Conservation (phyloP, 2,797 vertebrate genomes). For the Alcedo atthis region DNA sequence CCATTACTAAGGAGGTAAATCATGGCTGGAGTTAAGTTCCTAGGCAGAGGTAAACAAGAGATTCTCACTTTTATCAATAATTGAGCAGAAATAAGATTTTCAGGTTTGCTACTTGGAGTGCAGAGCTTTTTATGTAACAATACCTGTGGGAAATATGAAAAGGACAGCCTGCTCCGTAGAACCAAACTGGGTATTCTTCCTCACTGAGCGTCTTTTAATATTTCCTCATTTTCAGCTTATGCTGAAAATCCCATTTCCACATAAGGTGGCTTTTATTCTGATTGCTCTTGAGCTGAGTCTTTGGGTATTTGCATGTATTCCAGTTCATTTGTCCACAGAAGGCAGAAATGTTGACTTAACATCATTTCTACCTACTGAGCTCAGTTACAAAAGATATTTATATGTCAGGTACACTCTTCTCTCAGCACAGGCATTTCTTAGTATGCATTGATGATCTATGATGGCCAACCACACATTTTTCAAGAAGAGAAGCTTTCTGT, state of each 20-base stretch:
- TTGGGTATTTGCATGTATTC: background rate
- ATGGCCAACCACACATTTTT: background rate
- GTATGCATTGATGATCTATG: rapidly evolving
- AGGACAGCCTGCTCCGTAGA: background rate
- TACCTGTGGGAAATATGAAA: background rate
- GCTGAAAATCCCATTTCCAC: background rate
- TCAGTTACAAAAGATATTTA: background rate
- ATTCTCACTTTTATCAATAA: background rate
- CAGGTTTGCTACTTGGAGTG: background rate
- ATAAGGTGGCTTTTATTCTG: background rate
- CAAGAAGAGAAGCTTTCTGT: background rate
- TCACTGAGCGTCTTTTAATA: background rate
- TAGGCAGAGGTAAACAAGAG: background rate
- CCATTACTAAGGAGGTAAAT: background rate
- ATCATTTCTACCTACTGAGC: background rate
- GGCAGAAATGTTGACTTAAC: background rate
- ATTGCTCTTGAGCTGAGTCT: background rate
- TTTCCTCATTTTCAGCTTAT: background rate
- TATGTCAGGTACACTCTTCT: rapidly evolving
- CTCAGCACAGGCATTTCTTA: background rate
- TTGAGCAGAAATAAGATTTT: background rate
- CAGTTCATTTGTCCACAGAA: background rate
- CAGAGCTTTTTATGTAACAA: background rate
- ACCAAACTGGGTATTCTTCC: background rate
- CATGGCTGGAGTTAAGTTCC: background rate